Conservation (phyloP, 1,140 invertebrate genomes). For the Probaryconus sp. region DNA sequence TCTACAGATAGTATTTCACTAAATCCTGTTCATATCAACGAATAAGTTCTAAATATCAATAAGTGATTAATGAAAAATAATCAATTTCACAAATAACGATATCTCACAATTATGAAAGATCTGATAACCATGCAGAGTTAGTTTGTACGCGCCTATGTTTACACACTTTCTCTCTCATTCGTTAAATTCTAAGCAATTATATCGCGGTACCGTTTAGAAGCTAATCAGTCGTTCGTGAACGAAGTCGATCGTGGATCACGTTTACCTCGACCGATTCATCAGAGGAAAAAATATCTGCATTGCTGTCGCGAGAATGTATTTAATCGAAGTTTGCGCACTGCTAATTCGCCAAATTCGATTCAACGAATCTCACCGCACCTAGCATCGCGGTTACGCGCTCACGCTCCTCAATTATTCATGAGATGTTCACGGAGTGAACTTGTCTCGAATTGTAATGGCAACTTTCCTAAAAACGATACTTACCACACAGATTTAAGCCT, state of each 20-base stretch:
- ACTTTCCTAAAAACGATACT: constrained; percentile 59
- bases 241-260: constrained; percentile 53
- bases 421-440: constrained; percentile 59
- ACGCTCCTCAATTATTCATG: constrained; percentile 66
- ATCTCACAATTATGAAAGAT: too few relatives aligned
- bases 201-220: constrained; percentile 23
- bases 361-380: constrained; percentile 55
- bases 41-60: too few relatives aligned
- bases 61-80: too few relatives aligned
- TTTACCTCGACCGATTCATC: constrained; percentile 49
- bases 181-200: constrained; percentile 30
- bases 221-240: constrained; percentile 48
- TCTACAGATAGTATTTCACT: too few relatives aligned
- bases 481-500: constrained; percentile 49
- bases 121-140: too few relatives aligned
- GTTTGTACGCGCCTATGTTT: too few relatives aligned
- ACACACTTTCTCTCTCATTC: constrained; percentile 30
- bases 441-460: constrained; percentile 56
- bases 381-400: constrained; percentile 55
- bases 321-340: constrained; percentile 50
- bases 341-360: constrained; percentile 62
- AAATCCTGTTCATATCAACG: too few relatives aligned
- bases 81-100: too few relatives aligned
- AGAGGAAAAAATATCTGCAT: constrained; percentile 44
- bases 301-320: constrained; percentile 57